These are phyloP conservation scores for Baronia brevicornis DNA, from an alignment of 2,888 invertebrate species.

Conservation along the genomic window DNA sequence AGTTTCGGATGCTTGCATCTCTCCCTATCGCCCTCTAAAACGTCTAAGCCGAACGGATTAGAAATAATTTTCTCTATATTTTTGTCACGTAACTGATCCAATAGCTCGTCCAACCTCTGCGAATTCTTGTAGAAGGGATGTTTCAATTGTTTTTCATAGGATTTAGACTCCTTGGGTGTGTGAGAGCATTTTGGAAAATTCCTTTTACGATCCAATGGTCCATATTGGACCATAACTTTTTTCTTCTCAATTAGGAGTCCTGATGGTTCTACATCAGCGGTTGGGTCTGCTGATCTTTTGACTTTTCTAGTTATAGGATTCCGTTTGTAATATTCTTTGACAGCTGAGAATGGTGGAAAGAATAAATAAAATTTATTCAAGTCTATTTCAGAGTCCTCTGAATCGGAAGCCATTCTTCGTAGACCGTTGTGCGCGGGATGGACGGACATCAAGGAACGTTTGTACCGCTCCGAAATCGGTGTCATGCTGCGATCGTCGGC, in stretches of 20 bases:
- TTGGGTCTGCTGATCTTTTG: slow-evolving; percentile 22
- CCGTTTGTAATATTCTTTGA: slow-evolving; percentile 4
- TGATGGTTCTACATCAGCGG: slow-evolving; percentile 21
- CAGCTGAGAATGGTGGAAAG: slow-evolving; percentile 13
- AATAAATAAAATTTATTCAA: slow-evolving; percentile 13
- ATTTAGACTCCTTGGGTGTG: slow-evolving; percentile 32
- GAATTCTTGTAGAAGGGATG: slow-evolving; percentile 52
- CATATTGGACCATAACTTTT: slow-evolving; percentile 36
- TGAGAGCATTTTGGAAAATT: slow-evolving; percentile 48
- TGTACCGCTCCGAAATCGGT: slow-evolving; percentile 28
- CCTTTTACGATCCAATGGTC: slow-evolving; percentile 23
- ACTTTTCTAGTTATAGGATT: slow-evolving; percentile 15
- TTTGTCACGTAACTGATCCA: slow-evolving; percentile 38
- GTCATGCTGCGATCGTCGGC: slow-evolving; percentile 15
- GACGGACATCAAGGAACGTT: slow-evolving; percentile 30
- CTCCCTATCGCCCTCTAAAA: slow-evolving; percentile 21
- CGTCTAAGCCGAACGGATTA: slow-evolving; percentile 25
- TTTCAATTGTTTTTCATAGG: slow-evolving; percentile 41
- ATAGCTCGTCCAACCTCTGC: slow-evolving; percentile 41
- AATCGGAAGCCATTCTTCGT: slow-evolving; percentile 5
- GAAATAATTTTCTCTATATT: slow-evolving; percentile 23
- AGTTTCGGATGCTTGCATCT: slow-evolving; percentile 24
- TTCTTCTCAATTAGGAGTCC: slow-evolving; percentile 42
- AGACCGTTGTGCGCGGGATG: slow-evolving; percentile 2
- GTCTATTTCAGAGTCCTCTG: slow-evolving; percentile 5